A percentile compares a stretch with the other conserved stretches of the same genome.
Conservation (phyloP, 2,888 invertebrate species). For the Netelia inedita region DNA sequence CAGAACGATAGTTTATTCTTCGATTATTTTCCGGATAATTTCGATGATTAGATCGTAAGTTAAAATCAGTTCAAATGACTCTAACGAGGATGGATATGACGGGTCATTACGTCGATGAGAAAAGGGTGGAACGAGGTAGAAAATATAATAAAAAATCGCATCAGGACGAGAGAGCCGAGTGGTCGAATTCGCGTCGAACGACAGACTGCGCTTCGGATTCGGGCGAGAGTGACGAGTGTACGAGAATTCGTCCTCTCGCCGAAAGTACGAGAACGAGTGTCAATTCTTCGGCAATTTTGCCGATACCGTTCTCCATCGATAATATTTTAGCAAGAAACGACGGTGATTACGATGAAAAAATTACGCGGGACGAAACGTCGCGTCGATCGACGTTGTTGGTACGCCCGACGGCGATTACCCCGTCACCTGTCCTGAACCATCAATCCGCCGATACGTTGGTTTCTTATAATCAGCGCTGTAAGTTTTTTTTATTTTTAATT, state of each 20-base stretch:
- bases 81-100: slow-evolving; percentile 59
- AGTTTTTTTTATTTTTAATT: slow-evolving; percentile 36
- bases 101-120: slow-evolving; percentile 44
- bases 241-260: slow-evolving; percentile 59
- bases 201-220: slow-evolving; percentile 76
- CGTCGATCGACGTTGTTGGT: slow-evolving; percentile 37
- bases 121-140: slow-evolving; percentile 23
- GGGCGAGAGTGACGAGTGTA: slow-evolving; percentile 70
- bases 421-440: slow-evolving; percentile 34
- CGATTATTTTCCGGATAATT: not conserved
- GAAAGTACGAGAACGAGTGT: slow-evolving; percentile 66
- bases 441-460: slow-evolving; percentile 13
- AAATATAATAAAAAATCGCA: slow-evolving; percentile 37
- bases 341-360: slow-evolving; percentile 56
- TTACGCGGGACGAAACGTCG: slow-evolving; percentile 37
- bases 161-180: slow-evolving; percentile 52
- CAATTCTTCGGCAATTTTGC: slow-evolving; percentile 67
- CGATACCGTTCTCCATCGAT: slow-evolving; percentile 82
- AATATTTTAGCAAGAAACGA: slow-evolving; percentile 78
- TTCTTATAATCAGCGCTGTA: slow-evolving; percentile 57
- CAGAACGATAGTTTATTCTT: not conserved
- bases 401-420: slow-evolving; percentile 71
- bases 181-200: slow-evolving; percentile 61
- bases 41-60: not conserved
- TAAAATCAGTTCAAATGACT: slow-evolving; percentile 59